Percentiles rank a stretch among this genome's conserved stretches.
Evolutionary conservation across 1,140 invertebrate genomes (phyloP).

Genomic region (Nasonia giraulti): DNA sequence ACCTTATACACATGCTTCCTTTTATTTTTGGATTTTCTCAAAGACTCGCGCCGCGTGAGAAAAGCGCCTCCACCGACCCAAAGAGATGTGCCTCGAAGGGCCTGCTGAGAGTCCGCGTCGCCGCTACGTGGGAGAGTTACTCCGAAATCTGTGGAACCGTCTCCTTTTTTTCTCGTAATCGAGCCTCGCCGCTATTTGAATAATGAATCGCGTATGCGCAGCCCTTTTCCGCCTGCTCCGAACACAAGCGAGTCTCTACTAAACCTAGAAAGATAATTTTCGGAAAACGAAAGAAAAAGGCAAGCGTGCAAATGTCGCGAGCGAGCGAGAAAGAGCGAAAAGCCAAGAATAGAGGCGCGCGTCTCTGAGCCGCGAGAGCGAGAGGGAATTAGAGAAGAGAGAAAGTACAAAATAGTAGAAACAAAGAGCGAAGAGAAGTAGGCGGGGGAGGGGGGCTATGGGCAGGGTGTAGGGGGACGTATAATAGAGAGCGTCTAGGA

Average conservation of each 20-base stretch:
- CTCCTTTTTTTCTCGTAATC: neutral
- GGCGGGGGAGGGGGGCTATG: neutral
- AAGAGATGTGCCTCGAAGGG: neutral
- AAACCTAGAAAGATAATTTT: constrained; percentile 36
- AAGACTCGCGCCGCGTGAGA: neutral
- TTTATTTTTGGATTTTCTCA: constrained; percentile 9
- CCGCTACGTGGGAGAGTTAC: too few species aligned
- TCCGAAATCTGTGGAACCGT: neutral
- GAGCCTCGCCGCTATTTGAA: neutral
- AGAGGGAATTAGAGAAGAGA: constrained; percentile 37
- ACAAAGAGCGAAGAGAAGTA: constrained; percentile 20
- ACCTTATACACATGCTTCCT: neutral
- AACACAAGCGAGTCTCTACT: neutral
- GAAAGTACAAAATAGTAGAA: constrained; percentile 44
- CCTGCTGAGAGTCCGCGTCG: neutral
- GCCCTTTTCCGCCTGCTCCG: neutral
- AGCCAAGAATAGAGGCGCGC: constrained; percentile 5
- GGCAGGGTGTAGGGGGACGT: neutral
- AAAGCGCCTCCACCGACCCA: neutral
- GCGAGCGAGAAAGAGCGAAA: neutral
- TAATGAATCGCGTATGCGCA: neutral
- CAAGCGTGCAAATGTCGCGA: neutral
- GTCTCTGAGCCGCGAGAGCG: neutral
- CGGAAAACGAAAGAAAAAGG: neutral
- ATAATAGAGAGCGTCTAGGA: neutral